These are phyloP conservation scores for Scomberomorus guttatus DNA, from an alignment of 2,797 vertebrate genomes.

Conservation along the genomic window DNA sequence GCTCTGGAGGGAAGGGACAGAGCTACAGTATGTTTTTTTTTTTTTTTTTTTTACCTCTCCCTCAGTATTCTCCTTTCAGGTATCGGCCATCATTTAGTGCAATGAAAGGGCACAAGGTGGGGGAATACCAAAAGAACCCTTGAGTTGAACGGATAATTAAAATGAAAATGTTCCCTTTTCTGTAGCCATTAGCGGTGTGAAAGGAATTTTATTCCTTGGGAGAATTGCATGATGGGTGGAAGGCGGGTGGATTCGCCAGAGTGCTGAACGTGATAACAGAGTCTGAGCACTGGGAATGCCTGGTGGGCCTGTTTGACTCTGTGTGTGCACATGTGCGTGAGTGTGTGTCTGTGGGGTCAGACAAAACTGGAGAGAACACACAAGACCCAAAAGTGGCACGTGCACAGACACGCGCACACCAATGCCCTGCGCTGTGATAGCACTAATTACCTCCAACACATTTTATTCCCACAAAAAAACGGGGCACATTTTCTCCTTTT, in stretches of 20 bases:
- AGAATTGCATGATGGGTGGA: slow-evolving; percentile 76
- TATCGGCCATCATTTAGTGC: slow-evolving; percentile 71
- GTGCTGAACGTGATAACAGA: slow-evolving; percentile 77
- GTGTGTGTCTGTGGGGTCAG: slow-evolving; percentile 10
- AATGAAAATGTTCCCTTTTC: slow-evolving; percentile 85
- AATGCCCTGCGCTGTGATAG: slow-evolving; percentile 63
- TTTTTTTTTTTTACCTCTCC: slow-evolving; percentile 13
- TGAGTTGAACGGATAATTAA: slow-evolving; percentile 84
- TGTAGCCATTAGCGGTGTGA: slow-evolving; percentile 84
- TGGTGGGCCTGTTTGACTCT: slow-evolving; percentile 60
- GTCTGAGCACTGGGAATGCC: slow-evolving; percentile 57
- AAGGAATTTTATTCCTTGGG: slow-evolving; percentile 81
- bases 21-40: slow-evolving; percentile 5
- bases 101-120: slow-evolving; percentile 71
- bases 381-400: slow-evolving; percentile 15
- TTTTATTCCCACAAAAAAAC: slow-evolving; percentile 72
- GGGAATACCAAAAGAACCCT: slow-evolving; percentile 78
- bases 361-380: slow-evolving; percentile 15
- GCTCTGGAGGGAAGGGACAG: slow-evolving; percentile 35
- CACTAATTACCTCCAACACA: slow-evolving; percentile 77
- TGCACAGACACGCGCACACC: slow-evolving; percentile 30
- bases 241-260: slow-evolving; percentile 58
- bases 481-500: slow-evolving; percentile 57
- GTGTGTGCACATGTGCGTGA: slow-evolving; percentile 11
- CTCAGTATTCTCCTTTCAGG: slow-evolving; percentile 71